Conservation (phyloP, 2,797 vertebrate genomes). For the Tinamus major region DNA sequence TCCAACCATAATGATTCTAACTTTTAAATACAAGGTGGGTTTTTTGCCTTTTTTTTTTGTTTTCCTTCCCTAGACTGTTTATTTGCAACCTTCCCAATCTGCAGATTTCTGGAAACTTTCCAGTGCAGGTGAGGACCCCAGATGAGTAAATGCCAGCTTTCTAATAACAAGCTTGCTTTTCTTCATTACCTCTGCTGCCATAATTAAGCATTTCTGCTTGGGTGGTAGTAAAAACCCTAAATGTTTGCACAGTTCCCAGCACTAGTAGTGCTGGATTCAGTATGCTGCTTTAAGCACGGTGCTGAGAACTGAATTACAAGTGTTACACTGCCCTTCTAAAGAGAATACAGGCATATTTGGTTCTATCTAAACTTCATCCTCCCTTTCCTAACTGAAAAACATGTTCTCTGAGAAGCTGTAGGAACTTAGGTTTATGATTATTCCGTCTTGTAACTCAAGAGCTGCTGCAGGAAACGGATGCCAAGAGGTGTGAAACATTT, state of each 20-base stretch:
- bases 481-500: not conserved
- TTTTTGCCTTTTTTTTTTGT: too few species aligned
- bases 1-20: too few species aligned
- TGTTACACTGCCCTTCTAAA: not conserved
- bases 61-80: not conserved
- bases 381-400: not conserved
- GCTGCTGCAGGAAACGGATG: not conserved
- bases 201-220: conserved; percentile 42
- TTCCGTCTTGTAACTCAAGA: not conserved
- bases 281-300: not conserved
- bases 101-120: conserved; percentile 8
- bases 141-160: conserved; percentile 47
- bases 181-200: conserved; percentile 26
- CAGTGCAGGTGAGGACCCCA: conserved; percentile 39
- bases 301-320: not conserved
- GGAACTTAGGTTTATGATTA: not conserved
- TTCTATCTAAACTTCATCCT: not conserved
- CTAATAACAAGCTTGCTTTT: conserved; percentile 17
- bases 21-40: too few species aligned
- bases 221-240: not conserved
- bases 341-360: not conserved
- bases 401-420: not conserved
- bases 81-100: conserved; percentile 12
- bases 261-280: not conserved
- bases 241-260: conserved; percentile 1